phyloP scores from a whole-genome alignment of 2,797 vertebrate genomes.

The Xerus rutilus region DNA sequence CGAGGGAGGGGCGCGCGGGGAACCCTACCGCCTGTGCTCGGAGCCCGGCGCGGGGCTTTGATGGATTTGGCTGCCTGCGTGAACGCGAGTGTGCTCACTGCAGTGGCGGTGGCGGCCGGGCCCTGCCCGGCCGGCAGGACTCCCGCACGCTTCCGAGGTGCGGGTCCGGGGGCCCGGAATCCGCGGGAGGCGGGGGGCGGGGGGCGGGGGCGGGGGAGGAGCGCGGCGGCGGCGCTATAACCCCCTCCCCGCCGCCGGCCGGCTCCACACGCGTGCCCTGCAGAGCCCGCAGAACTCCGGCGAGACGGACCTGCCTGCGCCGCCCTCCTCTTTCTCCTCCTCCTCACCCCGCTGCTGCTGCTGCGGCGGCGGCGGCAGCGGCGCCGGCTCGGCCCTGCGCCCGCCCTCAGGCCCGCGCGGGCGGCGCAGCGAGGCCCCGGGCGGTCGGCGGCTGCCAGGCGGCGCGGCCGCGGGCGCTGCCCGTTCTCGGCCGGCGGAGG shows the following conservation, averaged over 20 bases:
- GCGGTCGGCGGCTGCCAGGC: constrained; percentile 56
- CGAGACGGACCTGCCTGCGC: constrained; percentile 63
- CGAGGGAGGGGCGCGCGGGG: constrained; percentile 72
- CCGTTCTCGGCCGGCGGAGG: constrained; percentile 74
- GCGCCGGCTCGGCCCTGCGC: constrained; percentile 50
- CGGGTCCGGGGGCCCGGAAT: constrained; percentile 72
- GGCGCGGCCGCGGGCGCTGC: constrained; percentile 64
- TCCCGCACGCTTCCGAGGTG: constrained; percentile 78
- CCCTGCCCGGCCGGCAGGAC: constrained; percentile 43
- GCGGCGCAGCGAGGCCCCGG: constrained; percentile 63
- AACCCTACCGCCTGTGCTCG: constrained; percentile 39
- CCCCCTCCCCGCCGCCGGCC: constrained; percentile 81
- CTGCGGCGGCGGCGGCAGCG: not conserved
- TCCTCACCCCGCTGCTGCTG: not conserved
- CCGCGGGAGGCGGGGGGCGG: constrained; percentile 74
- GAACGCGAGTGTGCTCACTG: constrained; percentile 68
- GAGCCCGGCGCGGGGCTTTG: constrained; percentile 40
- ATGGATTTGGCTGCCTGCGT: constrained; percentile 62
- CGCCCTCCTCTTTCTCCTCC: not conserved
- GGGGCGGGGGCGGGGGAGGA: constrained; percentile 79
- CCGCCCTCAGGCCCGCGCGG: constrained; percentile 59
- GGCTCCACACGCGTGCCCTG: constrained; percentile 71
- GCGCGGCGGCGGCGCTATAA: constrained; percentile 85
- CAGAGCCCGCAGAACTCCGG: constrained; percentile 67
- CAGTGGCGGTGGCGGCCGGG: constrained; percentile 58